A percentile compares a stretch with the other conserved stretches of the same genome.
These are phyloP conservation scores for Drosophila neotestacea DNA, from an alignment of 2,888 invertebrate genomes.

Conservation along the genomic window DNA sequence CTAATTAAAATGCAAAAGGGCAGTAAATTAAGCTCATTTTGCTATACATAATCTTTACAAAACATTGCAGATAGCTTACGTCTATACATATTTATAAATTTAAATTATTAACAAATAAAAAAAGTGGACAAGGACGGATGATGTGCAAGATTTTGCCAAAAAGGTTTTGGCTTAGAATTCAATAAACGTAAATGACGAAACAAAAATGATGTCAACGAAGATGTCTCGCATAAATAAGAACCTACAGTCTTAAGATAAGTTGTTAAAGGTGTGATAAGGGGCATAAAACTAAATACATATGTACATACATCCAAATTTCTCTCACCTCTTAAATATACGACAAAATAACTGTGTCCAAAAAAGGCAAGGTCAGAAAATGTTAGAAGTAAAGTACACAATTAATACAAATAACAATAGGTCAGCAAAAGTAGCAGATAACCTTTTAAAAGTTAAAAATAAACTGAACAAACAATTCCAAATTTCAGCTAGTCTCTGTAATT, in stretches of 20 bases:
- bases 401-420: no score
- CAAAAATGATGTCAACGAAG: constrained; percentile 22
- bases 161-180: constrained; percentile 25
- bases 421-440: no score
- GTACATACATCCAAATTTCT: background rate
- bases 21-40: background rate
- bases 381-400: no score
- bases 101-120: background rate
- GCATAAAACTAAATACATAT: background rate
- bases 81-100: background rate
- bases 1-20: constrained; percentile 34
- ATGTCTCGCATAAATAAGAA: constrained; percentile 7
- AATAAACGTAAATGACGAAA: constrained; percentile 32
- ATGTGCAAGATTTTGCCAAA: no score
- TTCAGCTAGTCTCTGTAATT: no score
- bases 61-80: background rate
- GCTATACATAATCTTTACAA: background rate
- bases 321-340: no score
- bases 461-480: no score
- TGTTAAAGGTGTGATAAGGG: background rate
- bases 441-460: no score
- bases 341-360: no score
- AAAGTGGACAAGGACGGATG: background rate
- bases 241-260: background rate
- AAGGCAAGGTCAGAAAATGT: no score